These are phyloP conservation scores for Lasiommata megera DNA, from an alignment of 2,888 invertebrate species.

Conservation along the genomic window DNA sequence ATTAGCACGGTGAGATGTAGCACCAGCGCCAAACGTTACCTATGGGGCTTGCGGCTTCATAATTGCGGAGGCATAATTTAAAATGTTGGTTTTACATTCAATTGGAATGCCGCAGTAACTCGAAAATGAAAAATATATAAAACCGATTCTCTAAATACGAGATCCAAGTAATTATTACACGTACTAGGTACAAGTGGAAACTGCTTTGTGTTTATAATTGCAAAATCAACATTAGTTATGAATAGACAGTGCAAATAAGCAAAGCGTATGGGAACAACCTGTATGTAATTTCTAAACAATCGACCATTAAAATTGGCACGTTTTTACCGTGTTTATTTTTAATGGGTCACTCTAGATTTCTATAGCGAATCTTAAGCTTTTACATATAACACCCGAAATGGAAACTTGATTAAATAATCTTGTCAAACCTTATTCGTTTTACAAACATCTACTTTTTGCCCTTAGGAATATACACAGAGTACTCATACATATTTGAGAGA, in stretches of 20 bases:
- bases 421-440: not conserved
- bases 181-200: not conserved
- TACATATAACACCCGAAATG: not conserved
- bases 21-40: too few species aligned
- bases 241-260: conserved; percentile 13
- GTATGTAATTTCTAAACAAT: conserved; percentile 7
- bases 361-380: not conserved
- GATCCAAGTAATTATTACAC: not conserved
- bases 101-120: too few species aligned
- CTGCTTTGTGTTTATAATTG: conserved; percentile 10
- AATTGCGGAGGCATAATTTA: too few species aligned
- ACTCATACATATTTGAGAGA: not conserved
- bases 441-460: not conserved
- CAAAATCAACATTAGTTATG: conserved; percentile 8
- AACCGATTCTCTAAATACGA: not conserved
- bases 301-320: conserved; percentile 4
- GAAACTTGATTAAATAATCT: not conserved
- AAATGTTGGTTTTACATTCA: too few species aligned
- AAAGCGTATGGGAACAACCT: conserved; percentile 10
- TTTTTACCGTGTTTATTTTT: not conserved
- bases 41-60: too few species aligned
- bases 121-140: too few species aligned
- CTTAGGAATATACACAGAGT: not conserved
- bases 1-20: too few species aligned
- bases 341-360: not conserved